phyloP scores from a whole-genome alignment of 2,888 invertebrate species.

The Tipula unca region DNA sequence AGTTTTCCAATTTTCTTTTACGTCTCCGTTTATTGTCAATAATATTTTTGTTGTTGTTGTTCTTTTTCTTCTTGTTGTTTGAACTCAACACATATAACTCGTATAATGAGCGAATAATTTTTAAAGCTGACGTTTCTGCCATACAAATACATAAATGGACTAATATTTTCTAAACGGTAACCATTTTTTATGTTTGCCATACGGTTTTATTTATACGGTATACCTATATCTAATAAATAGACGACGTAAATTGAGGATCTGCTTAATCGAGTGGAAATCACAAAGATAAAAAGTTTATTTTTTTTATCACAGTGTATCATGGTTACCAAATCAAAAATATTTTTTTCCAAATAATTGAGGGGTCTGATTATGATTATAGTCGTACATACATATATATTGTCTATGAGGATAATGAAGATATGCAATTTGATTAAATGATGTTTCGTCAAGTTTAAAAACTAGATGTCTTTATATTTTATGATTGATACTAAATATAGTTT shows the following conservation, averaged over 20 bases:
- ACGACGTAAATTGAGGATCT: not conserved
- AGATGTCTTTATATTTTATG: not conserved
- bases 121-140: not conserved
- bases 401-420: not conserved
- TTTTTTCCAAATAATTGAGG: not conserved
- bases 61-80: not conserved
- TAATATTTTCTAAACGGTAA: not conserved
- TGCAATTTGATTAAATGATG: not conserved
- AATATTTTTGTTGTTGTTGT: not conserved
- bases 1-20: not conserved
- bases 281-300: not conserved
- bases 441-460: not conserved
- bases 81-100: not conserved
- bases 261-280: constrained; percentile 17
- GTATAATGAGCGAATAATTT: not conserved
- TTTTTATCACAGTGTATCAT: not conserved
- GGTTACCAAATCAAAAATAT: not conserved
- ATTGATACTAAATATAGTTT: no score
- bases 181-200: not conserved
- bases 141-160: no score
- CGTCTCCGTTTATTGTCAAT: not conserved
- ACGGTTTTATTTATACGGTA: not conserved
- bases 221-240: not conserved
- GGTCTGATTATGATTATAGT: no score
- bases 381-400: no score